Evolutionary conservation across 2,888 invertebrate genomes (phyloP), one percentile per base, ranked within the genome.

Genomic region (Tetanocera ferruginea): DNA sequence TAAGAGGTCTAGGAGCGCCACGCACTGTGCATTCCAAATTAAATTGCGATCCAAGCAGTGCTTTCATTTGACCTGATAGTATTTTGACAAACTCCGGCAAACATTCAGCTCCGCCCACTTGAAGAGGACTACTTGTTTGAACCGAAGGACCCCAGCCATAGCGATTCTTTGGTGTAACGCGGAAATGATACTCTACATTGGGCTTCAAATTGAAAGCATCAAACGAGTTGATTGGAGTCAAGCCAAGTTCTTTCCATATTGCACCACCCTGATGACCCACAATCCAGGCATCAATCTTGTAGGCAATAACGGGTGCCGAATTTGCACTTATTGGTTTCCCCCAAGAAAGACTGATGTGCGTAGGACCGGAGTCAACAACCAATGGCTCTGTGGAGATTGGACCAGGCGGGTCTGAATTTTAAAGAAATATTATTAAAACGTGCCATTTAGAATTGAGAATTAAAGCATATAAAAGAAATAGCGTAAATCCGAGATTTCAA

Each of bases 131-230:
- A 1, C 92, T 92, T 4, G 94, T 94, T 85, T 94, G 94, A 0
- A 93, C 92, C 0, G 95, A 91, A 83, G 95, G 95, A 14, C 97
- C 97, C 94, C 96, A 96, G 49, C 97, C 98, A 86, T 96, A 96
- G 83, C 96, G 93, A 91, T 97, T 97, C 78, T 95, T 92, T 0
- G 97, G 96, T 0, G 96, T 96, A 11, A 97, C 93, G 77, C 97
- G 92, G 90, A 97, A 97, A 88, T 95, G 94, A 88, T 97, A 97
- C 85, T 95, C 94, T 57, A 93, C 92, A 62, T 94, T 95, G 52
- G 94, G 92, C 85, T 94, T 94, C 77, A 97, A 90, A 87, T 96
- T 96, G 89, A 96, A 96, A 0, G 94, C 95, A 87, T 97, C 97
- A 87, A 94, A 96, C 9, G 93, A 93, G 87, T 94, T 95, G 69